Conservation (phyloP, 92 coral and sea anemone species). For the Muricea muricata region DNA sequence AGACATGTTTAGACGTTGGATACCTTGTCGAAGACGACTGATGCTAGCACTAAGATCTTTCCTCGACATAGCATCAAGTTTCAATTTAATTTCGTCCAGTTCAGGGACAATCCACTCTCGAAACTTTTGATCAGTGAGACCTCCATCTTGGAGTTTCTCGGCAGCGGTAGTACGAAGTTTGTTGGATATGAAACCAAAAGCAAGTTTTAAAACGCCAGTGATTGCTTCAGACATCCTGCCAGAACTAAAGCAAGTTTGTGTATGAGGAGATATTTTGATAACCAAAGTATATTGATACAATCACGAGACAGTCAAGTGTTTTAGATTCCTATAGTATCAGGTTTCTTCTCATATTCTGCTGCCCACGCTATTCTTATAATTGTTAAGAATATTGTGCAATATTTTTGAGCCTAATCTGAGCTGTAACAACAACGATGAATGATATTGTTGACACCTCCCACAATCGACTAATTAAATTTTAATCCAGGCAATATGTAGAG, state of each 20-base stretch:
- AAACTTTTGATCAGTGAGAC: neutral
- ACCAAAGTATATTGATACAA: too few relatives aligned
- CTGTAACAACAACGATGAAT: too few relatives aligned
- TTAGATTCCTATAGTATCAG: neutral
- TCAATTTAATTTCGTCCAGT: neutral
- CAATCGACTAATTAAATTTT: too few relatives aligned
- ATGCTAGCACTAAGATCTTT: neutral
- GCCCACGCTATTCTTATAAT: too few relatives aligned
- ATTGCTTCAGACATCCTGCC: neutral
- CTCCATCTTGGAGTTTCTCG: conserved; percentile 6
- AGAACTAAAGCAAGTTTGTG: neutral
- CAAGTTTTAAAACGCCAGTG: neutral
- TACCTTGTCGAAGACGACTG: neutral
- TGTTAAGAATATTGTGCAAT: too few relatives aligned
- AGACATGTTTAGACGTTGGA: neutral
- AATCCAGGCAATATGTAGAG: too few relatives aligned
- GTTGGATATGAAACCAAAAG: neutral
- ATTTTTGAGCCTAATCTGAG: too few relatives aligned
- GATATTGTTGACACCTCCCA: too few relatives aligned
- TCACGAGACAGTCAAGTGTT: too few relatives aligned
- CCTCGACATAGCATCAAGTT: neutral
- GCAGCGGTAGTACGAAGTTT: neutral
- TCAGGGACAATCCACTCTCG: neutral
- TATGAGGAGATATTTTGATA: neutral
- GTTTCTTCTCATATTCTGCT: too few relatives aligned